Evolutionary conservation across 2,888 invertebrate genomes (phyloP).

Genomic region (Rhagonycha fulva): DNA sequence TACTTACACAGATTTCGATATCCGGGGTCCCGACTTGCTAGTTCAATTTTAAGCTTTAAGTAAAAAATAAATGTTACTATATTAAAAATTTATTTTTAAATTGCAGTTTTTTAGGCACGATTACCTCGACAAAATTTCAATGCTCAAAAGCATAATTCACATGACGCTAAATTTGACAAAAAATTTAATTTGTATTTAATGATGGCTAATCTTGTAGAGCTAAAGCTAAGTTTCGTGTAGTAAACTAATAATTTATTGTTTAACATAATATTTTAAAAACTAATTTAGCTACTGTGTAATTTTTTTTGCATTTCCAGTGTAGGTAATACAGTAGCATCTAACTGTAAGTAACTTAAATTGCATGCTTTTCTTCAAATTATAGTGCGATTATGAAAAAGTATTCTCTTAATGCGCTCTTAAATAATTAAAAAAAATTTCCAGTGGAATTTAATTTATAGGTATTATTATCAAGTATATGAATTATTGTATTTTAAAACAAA

Average conservation of each 20-base stretch:
- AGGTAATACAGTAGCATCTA: slow-evolving; percentile 1
- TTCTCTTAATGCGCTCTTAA: not conserved
- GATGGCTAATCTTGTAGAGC: not conserved
- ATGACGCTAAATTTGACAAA: not conserved
- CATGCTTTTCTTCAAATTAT: slow-evolving; percentile 3
- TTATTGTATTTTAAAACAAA: no score
- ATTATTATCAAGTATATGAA: not conserved
- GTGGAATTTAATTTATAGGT: not conserved
- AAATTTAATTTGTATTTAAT: slow-evolving; percentile 4
- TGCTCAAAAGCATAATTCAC: not conserved
- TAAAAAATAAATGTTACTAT: not conserved
- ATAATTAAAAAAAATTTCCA: not conserved
- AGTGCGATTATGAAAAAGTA: slow-evolving; percentile 1
- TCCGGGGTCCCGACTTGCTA: not conserved
- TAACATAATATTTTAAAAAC: slow-evolving; percentile 2
- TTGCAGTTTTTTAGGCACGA: not conserved
- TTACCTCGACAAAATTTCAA: not conserved
- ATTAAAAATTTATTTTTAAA: not conserved
- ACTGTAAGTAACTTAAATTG: not conserved
- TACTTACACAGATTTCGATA: not conserved
- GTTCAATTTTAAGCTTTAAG: not conserved
- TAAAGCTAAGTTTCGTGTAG: not conserved
- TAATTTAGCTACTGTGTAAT: not conserved
- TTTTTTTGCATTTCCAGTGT: not conserved
- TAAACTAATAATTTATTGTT: slow-evolving; percentile 3